Conservation (phyloP, 2,888 invertebrate species). For the Zygothrica quintamaculata region DNA sequence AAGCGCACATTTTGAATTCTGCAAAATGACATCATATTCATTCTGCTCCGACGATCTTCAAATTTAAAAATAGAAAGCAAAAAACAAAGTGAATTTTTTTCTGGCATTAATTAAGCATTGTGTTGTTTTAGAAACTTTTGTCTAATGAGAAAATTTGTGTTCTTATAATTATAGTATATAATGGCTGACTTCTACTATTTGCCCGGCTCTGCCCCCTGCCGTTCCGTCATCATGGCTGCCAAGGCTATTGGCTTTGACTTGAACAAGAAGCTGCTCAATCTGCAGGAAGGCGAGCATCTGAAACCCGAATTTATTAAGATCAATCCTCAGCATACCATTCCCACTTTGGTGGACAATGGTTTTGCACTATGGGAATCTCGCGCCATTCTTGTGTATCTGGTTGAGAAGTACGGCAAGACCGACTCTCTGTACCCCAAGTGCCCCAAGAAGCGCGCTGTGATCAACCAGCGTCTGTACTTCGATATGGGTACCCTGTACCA, state of each 20-base stretch:
- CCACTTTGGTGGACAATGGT: conserved; percentile 93
- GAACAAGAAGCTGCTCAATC: conserved; percentile 87
- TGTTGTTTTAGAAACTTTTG: conserved; percentile 23
- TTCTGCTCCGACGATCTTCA: conserved; percentile 8
- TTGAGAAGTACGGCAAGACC: conserved; percentile 91
- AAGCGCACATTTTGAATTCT: conserved; percentile 2
- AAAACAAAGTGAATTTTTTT: conserved; percentile 16
- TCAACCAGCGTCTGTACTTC: conserved; percentile 92
- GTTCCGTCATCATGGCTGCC: conserved; percentile 87
- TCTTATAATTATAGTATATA: conserved; percentile 40
- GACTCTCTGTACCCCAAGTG: conserved; percentile 91
- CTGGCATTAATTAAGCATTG: conserved; percentile 5
- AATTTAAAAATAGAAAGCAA: conserved; percentile 24
- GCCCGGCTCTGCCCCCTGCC: conserved; percentile 88
- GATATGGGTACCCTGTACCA: conserved; percentile 91
- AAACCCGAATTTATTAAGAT: conserved; percentile 90
- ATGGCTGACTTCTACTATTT: conserved; percentile 88
- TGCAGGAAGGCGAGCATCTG: conserved; percentile 88
- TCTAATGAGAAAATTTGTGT: conserved; percentile 42
- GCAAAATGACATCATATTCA: conserved; percentile 37
- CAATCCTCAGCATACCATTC: conserved; percentile 93
- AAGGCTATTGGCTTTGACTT: conserved; percentile 88
- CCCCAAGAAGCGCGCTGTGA: conserved; percentile 89
- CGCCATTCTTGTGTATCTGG: conserved; percentile 92
- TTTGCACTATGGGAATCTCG: conserved; percentile 93